Conservation (phyloP, 2,797 vertebrate species). For the Poeciliopsis paucimaculata region DNA sequence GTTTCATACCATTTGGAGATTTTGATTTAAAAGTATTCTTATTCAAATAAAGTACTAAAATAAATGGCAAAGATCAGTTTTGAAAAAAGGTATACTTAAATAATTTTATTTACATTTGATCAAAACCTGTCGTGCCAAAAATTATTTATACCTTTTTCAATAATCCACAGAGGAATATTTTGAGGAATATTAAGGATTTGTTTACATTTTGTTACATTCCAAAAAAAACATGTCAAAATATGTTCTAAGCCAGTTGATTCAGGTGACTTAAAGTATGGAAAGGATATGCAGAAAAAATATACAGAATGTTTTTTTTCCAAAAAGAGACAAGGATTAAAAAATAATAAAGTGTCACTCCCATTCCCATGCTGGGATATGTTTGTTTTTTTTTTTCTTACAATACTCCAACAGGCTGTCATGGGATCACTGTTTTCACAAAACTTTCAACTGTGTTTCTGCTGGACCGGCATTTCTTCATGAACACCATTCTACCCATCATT, state of each 20-base stretch:
- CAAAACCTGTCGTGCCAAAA: background rate
- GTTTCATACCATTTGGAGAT: background rate
- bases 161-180: background rate
- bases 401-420: background rate
- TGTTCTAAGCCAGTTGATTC: background rate
- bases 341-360: background rate
- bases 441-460: constrained; percentile 18
- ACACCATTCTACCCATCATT: constrained; percentile 3
- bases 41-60: background rate
- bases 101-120: background rate
- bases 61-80: background rate
- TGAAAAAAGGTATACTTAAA: too few relatives aligned
- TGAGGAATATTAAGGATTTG: background rate
- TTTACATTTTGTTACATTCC: background rate
- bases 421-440: background rate
- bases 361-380: background rate
- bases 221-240: background rate
- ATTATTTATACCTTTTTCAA: background rate
- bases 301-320: background rate
- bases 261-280: background rate
- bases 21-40: background rate
- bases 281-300: constrained; percentile 3
- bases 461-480: constrained; percentile 3
- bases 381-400: constrained; percentile 2
- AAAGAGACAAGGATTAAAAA: background rate